phyloP scores from a whole-genome alignment of 1,140 invertebrate genomes.

The Periplaneta americana region DNA sequence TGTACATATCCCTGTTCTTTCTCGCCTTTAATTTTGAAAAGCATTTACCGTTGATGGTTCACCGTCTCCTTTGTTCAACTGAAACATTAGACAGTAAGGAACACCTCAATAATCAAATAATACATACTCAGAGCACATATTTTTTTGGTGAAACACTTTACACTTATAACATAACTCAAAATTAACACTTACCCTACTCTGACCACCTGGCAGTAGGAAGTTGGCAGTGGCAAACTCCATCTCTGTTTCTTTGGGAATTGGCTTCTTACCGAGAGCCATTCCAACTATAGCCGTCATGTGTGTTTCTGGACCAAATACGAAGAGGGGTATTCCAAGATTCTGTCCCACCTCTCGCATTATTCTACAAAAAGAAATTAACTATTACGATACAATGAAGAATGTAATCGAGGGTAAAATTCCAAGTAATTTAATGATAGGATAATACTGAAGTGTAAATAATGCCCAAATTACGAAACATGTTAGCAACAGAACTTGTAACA shows the following conservation, averaged over 20 bases:
- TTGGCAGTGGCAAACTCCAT: conserved; percentile 81
- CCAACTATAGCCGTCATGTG: conserved; percentile 99
- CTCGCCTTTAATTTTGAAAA: not conserved
- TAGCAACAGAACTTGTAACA: not conserved
- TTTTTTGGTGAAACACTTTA: no score
- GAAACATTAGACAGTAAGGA: not conserved
- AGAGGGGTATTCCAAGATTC: conserved; percentile 84
- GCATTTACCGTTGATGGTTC: not conserved
- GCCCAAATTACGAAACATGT: no score
- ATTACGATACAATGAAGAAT: not conserved
- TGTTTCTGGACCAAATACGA: conserved; percentile 97
- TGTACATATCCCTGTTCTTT: not conserved
- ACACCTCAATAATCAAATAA: not conserved
- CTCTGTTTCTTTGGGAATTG: conserved; percentile 67
- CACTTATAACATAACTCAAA: not conserved
- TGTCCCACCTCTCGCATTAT: conserved; percentile 86
- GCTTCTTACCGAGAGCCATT: conserved; percentile 89
- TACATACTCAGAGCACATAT: no score
- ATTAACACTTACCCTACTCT: conserved; percentile 30
- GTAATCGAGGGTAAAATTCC: not conserved
- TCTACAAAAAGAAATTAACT: conserved; percentile 37
- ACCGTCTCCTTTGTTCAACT: not conserved
- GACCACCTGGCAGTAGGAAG: conserved; percentile 83
- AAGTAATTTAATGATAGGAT: no score
- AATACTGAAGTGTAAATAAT: no score